These are phyloP conservation scores for Lophochroa leadbeateri DNA, from an alignment of 2,113 vertebrate species.

Conservation along the genomic window DNA sequence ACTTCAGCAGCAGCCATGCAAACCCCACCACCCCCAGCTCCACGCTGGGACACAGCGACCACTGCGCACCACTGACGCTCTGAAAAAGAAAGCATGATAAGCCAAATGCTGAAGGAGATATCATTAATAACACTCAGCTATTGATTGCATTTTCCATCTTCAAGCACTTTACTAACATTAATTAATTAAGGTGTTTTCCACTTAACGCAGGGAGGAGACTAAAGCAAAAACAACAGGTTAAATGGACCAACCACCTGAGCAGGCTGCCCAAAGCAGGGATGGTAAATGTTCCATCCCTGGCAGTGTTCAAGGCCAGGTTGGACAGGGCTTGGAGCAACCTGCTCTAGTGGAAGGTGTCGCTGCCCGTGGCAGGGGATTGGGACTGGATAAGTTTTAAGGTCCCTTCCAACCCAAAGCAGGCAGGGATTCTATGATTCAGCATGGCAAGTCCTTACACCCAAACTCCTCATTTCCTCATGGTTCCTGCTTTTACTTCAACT, in stretches of 20 bases:
- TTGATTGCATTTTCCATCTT: background rate
- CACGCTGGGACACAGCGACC: accelerated
- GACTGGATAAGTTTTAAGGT: background rate
- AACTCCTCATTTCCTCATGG: background rate
- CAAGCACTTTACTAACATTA: background rate
- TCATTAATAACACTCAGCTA: background rate
- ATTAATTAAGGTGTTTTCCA: conserved; percentile 37
- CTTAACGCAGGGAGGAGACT: background rate
- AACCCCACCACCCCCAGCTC: background rate
- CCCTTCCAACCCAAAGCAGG: background rate
- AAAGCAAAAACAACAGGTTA: background rate
- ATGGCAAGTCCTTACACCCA: accelerated
- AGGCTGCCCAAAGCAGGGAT: background rate
- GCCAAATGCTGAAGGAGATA: background rate
- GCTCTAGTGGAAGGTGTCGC: background rate
- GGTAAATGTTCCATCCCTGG: background rate
- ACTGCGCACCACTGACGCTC: accelerated
- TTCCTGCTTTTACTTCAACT: background rate
- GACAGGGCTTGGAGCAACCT: background rate
- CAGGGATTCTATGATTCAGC: background rate
- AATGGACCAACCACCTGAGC: accelerated
- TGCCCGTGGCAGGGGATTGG: background rate
- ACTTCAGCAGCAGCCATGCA: background rate
- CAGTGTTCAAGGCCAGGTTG: background rate
- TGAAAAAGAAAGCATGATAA: background rate